Evolutionary conservation across 1,140 invertebrate genomes (phyloP), one percentile per base, ranked within the genome.

Genomic region (Brachionus rubens): DNA sequence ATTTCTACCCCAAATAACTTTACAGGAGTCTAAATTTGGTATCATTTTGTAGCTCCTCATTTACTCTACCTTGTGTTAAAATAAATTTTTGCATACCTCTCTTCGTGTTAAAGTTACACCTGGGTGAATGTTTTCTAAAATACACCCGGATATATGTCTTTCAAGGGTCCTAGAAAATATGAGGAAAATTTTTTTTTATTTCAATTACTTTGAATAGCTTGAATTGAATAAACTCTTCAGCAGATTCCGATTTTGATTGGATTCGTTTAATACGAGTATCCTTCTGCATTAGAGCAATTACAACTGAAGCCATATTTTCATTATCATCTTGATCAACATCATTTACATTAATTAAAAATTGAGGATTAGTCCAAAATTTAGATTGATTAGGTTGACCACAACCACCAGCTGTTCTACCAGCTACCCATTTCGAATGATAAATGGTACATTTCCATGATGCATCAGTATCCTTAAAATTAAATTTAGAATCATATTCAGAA

Each of bases 221-320:
- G n/a, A 77, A 52, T 33, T 77, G 59, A 68, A 77, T 77, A 68
- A 65, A 77, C 10, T 77, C 59, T 70, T 77, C 76, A 16, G 43
- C 76, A 14, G 59, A 33, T n/a, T 68, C 46, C 19, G 26, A 48
- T 28, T 21, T 54, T 52, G n/a, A n/a, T 56, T 77, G n/a, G 3
- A 67, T 30, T 36, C 76, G 30, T 50, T 54, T 67, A 41, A 65
- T 10, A 19, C 76, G 19, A 19, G 59, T 40, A 33, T 67, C 48
- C 54, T 77, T 77, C 26, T 77, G 76, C 30, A 77, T 54, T 12
- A 54, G 30, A 41, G 76, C 46, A 52, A 67, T 40, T 16, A 77
- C 43, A 6, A 77, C 16, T 6, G 62, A 68, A 26, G 54, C 41
- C 12, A 50, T 33, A 43, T 24, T 40, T 36, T 77, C 76, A 46